Evolutionary conservation across 2,888 invertebrate species (phyloP), one percentile per base, ranked within the genome.

Genomic region (Bellardia pandia): DNA sequence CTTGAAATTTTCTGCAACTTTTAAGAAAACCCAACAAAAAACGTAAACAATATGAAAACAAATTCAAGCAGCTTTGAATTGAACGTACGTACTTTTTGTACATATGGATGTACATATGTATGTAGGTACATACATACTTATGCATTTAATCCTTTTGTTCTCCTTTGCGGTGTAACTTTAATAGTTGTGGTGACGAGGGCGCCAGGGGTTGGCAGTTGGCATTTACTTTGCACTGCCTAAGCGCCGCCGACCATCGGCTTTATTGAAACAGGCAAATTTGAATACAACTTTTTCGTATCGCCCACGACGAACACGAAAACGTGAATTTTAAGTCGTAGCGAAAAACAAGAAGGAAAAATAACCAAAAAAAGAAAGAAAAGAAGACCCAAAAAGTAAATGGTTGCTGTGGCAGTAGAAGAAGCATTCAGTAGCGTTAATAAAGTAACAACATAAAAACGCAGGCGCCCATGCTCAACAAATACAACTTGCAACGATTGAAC

Each of bases 241-340:
- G 83, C 86, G 85, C 86, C 84, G 45, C 45, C 2, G 53, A 80
- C 69, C 13, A 9, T 69, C 66, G 85, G 72, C 60, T 71, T 53
- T 79, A 66, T 80, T 83, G 40, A 69, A 85, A 80, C 53, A 58
- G 13, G 53, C 81, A 80, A 68, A 83, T 83, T 86, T 84, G 80
- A 78, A 71, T 78, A 77, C 66, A 78, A 79, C 60, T 78, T 78
- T 79, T 84, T 71, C 84, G 89, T 86, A 90, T 90, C 89, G 89
- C 89, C 89, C 89, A 89, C 89, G 89, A 84, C 85, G 89, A 90
- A 90, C 89, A 90, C 89, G 89, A 90, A 89, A 90, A 89, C 89
- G 89, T 90, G 89, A 89, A 79, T 86, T 85, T 85, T 75, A 81
- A 77, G 86, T 84, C 78, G 62, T 48, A 84, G 72, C 78, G 42